Evolutionary conservation across 2,797 vertebrate genomes (phyloP).

Genomic region (Acrocephalus scirpaceus): DNA sequence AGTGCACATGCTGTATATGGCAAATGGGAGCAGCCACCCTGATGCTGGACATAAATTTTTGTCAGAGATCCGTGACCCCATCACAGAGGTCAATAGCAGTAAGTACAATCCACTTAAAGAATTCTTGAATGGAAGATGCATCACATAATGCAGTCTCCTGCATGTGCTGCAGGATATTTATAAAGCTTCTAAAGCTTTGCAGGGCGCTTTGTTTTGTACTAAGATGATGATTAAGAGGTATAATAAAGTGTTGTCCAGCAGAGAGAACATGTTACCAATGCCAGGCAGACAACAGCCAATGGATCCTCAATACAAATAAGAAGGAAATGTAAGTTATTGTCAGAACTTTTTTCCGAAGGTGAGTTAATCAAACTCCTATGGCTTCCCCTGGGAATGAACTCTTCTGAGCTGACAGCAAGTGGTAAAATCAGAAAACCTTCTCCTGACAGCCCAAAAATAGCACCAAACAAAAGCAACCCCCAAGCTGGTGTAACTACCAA

Average conservation of each 20-base stretch:
- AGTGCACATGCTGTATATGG: accelerated
- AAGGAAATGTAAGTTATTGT: background rate
- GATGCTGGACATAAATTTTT: background rate
- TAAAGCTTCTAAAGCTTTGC: background rate
- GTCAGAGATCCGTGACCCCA: background rate
- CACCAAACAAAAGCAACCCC: background rate
- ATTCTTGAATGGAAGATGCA: background rate
- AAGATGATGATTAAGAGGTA: background rate
- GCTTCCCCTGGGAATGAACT: background rate
- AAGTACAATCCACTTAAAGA: background rate
- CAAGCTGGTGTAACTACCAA: background rate
- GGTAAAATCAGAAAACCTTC: background rate
- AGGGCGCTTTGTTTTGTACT: background rate
- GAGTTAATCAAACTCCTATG: background rate
- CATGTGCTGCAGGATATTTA: background rate
- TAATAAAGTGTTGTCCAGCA: background rate
- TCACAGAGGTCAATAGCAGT: background rate
- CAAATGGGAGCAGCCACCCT: background rate
- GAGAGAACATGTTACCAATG: background rate
- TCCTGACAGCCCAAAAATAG: accelerated
- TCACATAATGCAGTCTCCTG: background rate
- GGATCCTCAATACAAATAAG: background rate
- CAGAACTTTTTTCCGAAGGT: background rate
- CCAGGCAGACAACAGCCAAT: background rate
- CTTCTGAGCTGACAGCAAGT: background rate